Evolutionary conservation across 1,140 invertebrate genomes (phyloP).

Genomic region (Ooceraea biroi): DNA sequence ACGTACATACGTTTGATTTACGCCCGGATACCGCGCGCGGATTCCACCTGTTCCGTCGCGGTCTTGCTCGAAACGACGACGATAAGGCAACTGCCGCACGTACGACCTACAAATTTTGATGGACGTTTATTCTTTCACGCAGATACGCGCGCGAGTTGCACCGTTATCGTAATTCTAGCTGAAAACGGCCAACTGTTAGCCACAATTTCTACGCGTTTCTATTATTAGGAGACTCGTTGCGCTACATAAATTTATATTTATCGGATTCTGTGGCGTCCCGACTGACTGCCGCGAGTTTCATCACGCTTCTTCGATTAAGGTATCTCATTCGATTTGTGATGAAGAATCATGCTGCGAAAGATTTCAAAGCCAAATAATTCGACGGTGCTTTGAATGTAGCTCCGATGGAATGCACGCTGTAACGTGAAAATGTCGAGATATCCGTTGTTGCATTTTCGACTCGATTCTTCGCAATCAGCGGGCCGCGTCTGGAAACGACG

Average conservation of each 20-base stretch:
- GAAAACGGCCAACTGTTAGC: neutral
- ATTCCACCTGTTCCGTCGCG: constrained; percentile 44
- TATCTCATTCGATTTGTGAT: neutral
- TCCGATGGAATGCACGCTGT: constrained; percentile 30
- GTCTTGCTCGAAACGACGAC: constrained; percentile 67
- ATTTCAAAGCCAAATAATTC: constrained; percentile 1
- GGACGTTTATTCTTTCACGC: constrained; percentile 66
- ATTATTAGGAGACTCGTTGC: neutral
- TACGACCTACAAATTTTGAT: constrained; percentile 66
- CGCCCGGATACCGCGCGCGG: constrained; percentile 37
- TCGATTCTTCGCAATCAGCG: constrained; percentile 64
- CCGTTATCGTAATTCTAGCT: constrained; percentile 10
- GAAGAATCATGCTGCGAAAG: neutral
- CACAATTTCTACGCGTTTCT: constrained; percentile 1
- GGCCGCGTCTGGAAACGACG: constrained; percentile 11
- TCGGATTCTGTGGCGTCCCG: too few relatives aligned
- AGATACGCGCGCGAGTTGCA: constrained; percentile 25
- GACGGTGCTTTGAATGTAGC: neutral
- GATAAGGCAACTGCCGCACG: constrained; percentile 64
- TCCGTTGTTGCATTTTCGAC: constrained; percentile 66
- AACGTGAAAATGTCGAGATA: constrained; percentile 49
- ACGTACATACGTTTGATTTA: constrained; percentile 51
- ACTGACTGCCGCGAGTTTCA: constrained; percentile 16
- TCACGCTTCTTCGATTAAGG: neutral
- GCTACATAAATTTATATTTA: neutral